phyloP scores from a whole-genome alignment of 2,113 vertebrate genomes.

The Campylomormyrus numenius region DNA sequence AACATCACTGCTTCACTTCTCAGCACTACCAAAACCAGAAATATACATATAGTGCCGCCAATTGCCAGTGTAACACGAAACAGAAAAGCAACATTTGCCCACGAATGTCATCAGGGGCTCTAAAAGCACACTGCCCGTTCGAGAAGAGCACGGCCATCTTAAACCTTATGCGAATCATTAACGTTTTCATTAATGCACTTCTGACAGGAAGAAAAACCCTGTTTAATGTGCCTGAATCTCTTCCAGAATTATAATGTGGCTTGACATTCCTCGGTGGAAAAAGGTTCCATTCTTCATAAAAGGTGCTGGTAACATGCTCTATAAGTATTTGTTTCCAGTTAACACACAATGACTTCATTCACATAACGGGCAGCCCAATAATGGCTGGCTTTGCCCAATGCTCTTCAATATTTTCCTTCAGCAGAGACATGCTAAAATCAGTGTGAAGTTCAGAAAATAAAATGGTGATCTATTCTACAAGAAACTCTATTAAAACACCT shows the following conservation, averaged over 20 bases:
- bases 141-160: background rate
- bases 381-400: constrained; percentile 29
- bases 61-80: constrained; percentile 10
- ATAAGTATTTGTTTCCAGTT: constrained; percentile 16
- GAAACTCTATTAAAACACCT: background rate
- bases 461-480: background rate
- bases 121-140: background rate
- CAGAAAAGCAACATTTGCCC: constrained; percentile 33
- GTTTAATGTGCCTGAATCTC: constrained; percentile 21
- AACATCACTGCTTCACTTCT: constrained; percentile 22
- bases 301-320: constrained; percentile 17
- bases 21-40: constrained; percentile 18
- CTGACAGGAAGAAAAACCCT: background rate
- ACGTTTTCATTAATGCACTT: background rate
- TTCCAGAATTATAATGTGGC: constrained; percentile 33
- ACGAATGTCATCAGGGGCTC: background rate
- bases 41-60: constrained; percentile 7
- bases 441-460: background rate
- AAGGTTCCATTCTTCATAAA: constrained; percentile 21
- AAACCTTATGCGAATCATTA: background rate
- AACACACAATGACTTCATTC: constrained; percentile 36
- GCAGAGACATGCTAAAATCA: constrained; percentile 1
- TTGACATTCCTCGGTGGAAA: constrained; percentile 21
- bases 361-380: constrained; percentile 19
- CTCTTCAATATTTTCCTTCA: constrained; percentile 28